These are phyloP conservation scores for Choloepus didactylus DNA, from an alignment of 2,797 vertebrate species.

Conservation along the genomic window DNA sequence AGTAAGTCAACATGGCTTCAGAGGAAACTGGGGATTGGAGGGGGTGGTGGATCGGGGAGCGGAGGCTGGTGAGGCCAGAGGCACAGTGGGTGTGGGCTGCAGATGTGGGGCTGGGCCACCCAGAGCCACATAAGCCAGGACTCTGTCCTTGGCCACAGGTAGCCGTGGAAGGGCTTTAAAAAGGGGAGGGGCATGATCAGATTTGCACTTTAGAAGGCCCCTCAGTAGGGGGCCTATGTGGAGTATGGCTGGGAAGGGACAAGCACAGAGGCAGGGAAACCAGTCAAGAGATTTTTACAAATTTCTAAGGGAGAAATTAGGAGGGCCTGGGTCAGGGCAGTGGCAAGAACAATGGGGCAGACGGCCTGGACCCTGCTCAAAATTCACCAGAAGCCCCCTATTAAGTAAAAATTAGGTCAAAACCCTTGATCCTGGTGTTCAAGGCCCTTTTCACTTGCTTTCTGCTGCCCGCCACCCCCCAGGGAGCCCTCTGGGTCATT, in stretches of 20 bases:
- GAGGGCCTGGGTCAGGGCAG: background rate
- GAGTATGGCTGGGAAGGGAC: background rate
- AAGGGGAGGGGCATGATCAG: background rate
- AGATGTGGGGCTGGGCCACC: background rate
- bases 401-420: background rate
- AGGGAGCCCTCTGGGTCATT: background rate
- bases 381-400: background rate
- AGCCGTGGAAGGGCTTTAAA: background rate
- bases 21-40: background rate
- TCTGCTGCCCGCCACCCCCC: background rate
- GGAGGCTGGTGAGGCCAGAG: background rate
- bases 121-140: background rate
- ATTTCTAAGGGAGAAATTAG: background rate
- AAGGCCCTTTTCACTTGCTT: background rate
- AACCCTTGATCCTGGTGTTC: background rate
- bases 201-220: background rate
- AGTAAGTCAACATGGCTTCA: background rate
- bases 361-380: background rate
- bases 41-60: background rate
- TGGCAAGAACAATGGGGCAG: background rate
- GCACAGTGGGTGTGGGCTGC: background rate
- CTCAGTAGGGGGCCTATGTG: background rate
- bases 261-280: background rate
- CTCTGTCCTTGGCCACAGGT: background rate
- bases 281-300: background rate